Conservation (phyloP, 2,113 vertebrate genomes). For the Lichenostomus cassidix region DNA sequence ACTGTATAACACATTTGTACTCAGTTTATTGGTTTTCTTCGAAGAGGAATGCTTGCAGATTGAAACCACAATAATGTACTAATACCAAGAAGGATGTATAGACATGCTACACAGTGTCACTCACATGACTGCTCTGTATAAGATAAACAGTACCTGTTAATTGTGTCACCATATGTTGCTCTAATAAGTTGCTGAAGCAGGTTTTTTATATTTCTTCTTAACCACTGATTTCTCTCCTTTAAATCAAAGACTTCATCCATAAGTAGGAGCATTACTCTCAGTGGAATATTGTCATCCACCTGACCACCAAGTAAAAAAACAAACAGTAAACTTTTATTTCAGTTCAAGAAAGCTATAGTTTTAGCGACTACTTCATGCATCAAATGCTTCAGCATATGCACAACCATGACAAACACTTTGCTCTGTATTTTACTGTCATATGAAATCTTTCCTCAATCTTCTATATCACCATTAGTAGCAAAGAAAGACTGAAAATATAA, state of each 20-base stretch:
- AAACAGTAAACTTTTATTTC: not conserved
- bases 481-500: not conserved
- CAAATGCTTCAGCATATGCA: not conserved
- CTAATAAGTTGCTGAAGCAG: slow-evolving; percentile 96
- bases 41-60: not conserved
- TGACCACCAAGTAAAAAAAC: slow-evolving; percentile 40
- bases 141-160: slow-evolving; percentile 85
- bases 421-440: not conserved
- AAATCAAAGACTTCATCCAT: slow-evolving; percentile 99
- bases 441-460: not conserved
- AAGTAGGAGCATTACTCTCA: slow-evolving; percentile 95
- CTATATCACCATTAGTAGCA: not conserved
- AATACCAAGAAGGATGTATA: not conserved
- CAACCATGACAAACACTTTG: not conserved
- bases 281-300: slow-evolving; percentile 98
- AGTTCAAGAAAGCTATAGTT: not conserved
- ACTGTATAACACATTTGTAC: not conserved
- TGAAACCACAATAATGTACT: not conserved
- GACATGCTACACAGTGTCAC: not conserved
- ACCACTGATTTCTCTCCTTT: slow-evolving; percentile 98
- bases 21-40: not conserved
- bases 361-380: not conserved
- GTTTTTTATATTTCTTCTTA: slow-evolving; percentile 98
- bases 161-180: slow-evolving; percentile 96
- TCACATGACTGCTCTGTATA: not conserved